These are phyloP conservation scores for Pampusana beccarii DNA, from an alignment of 2,113 vertebrate genomes.

Conservation along the genomic window DNA sequence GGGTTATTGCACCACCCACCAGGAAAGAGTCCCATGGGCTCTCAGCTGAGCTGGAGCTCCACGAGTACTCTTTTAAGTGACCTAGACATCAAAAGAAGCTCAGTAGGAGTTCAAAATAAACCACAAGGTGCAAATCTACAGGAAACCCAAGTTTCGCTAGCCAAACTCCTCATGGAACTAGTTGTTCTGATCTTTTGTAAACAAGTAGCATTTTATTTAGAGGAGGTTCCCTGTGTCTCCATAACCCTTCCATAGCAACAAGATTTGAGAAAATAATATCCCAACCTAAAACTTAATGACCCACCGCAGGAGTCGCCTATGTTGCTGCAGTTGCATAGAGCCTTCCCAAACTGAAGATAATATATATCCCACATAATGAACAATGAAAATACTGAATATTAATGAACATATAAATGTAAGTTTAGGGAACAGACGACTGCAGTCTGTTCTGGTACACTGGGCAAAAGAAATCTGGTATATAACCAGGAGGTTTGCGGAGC, in stretches of 20 bases:
- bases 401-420: constrained; percentile 16
- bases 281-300: constrained; percentile 41
- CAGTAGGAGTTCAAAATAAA: not conserved
- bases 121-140: not conserved
- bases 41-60: not conserved
- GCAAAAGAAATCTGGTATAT: not conserved
- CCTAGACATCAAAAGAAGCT: not conserved
- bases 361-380: not conserved
- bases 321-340: not conserved
- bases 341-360: not conserved
- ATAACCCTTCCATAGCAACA: not conserved
- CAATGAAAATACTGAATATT: constrained; percentile 23
- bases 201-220: not conserved
- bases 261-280: not conserved
- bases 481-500: not conserved
- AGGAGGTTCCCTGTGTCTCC: not conserved
- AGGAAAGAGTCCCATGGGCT: not conserved
- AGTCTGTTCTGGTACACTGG: not conserved
- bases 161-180: not conserved
- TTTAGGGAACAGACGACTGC: not conserved
- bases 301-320: not conserved
- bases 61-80: not conserved
- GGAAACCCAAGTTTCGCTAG: not conserved
- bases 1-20: no score
- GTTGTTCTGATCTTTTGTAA: not conserved